These are phyloP conservation scores for Phasianus colchicus DNA, from an alignment of 2,113 vertebrate species.

Conservation along the genomic window DNA sequence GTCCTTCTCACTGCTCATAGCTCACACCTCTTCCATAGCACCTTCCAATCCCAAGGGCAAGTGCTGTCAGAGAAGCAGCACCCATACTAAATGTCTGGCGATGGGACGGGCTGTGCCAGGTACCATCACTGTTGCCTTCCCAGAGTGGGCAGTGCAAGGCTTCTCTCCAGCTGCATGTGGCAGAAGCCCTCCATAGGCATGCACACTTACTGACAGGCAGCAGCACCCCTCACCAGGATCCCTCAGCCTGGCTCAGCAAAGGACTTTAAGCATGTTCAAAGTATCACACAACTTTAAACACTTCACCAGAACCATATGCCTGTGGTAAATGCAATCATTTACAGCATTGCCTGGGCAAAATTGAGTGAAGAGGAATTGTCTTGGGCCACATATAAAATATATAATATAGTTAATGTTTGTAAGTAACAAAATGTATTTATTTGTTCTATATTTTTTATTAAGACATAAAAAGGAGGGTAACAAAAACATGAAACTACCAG, in stretches of 20 bases:
- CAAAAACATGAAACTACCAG: no score
- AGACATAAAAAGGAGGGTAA: no score
- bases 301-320: background rate
- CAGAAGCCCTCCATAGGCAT: background rate
- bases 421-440: no score
- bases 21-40: accelerated
- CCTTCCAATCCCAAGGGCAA: no score
- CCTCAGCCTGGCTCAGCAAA: background rate
- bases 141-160: accelerated
- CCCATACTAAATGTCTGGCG: background rate
- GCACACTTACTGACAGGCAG: background rate
- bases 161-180: background rate
- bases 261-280: background rate
- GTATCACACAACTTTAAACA: background rate
- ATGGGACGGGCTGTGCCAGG: background rate
- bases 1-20: background rate
- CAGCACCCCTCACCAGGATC: background rate
- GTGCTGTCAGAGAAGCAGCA: background rate
- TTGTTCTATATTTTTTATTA: no score
- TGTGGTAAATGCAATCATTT: background rate
- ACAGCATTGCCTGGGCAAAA: no score
- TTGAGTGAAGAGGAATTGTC: no score
- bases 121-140: background rate
- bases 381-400: no score
- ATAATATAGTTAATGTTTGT: no score